Evolutionary conservation across 2,888 invertebrate genomes (phyloP).

Genomic region (Sipha maydis): DNA sequence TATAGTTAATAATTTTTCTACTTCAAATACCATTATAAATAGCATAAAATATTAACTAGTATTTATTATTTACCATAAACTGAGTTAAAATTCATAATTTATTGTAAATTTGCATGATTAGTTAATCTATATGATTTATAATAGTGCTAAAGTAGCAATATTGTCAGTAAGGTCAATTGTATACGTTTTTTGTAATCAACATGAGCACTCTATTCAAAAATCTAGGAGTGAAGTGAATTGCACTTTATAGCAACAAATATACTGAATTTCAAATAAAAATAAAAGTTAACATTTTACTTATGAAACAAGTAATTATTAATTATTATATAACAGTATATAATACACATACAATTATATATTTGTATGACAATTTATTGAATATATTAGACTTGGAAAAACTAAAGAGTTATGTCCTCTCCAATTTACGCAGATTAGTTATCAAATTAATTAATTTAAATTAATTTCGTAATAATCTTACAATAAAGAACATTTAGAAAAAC

Average conservation of each 20-base stretch:
- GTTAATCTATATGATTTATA: background rate
- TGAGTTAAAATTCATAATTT: background rate
- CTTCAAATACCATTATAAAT: background rate
- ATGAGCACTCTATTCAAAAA: too few species aligned
- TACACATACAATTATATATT: too few species aligned
- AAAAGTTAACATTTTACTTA: too few species aligned
- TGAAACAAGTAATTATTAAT: too few species aligned
- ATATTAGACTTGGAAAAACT: background rate
- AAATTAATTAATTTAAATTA: background rate
- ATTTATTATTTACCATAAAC: too few species aligned
- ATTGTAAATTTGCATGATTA: background rate
- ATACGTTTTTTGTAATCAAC: too few species aligned
- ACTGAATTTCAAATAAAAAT: too few species aligned
- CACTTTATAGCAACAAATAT: too few species aligned
- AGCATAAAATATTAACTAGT: background rate
- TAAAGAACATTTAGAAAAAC: conserved; percentile 1
- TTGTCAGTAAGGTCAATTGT: too few species aligned
- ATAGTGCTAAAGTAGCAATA: too few species aligned
- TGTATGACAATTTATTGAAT: background rate
- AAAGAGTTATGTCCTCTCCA: background rate
- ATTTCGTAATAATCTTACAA: conserved; percentile 6
- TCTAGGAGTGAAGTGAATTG: too few species aligned
- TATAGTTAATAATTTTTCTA: background rate
- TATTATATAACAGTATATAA: too few species aligned
- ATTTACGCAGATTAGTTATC: background rate